Base-by-base conservation (phyloP, 1,140 invertebrate species). In the Venturia canescens region DNA sequence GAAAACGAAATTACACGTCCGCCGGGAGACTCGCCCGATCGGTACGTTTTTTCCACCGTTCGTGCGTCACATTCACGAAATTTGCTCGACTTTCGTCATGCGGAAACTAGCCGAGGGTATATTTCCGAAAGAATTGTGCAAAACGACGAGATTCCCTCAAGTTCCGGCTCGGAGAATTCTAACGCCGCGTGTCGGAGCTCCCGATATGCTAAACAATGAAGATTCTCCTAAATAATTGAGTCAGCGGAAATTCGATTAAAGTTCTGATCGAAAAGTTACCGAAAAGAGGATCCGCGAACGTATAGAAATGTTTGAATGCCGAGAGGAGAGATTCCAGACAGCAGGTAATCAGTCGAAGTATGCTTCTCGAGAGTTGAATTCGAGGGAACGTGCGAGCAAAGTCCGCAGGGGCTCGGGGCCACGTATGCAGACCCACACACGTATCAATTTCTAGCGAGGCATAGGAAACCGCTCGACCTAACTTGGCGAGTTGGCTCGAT, bases 271-370 rank as follows among this genome's bases (percentile, higher is more conserved):
- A 16, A 71, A 71, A 71, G 34, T 21, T 3, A 53, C 18, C 1
- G 16, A 16, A 71, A 71, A 71, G 18, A 71, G 34, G 69, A 69
- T n/a, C 48, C n/a, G n/a, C n/a, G 0, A 44, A 44, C 34, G 69
- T 21, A 38, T 71, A 71, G 44, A 44, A 18, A 38, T 71, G 31
- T n/a, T 44, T 69, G 38, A 27, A 4, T 15, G 34, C 15, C 11
- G 4, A 74, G 71, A 21, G 38, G 3, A 15, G 50, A 38, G 23
- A 74, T 26, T 29, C 71, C 48, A 74, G 71, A 74, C 71, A 53
- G 71, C 38, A 53, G 71, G 71, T 74, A 74, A 74, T 74, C 71
- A 74, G 71, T 74, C 71, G 44, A 74, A 48, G 71, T 74, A 48
- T 31, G 71, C 26, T 74, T 74, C 71, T 50, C 38, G 44, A 29